Evolutionary conservation across 2,797 vertebrate genomes (phyloP).

Genomic region (Fundulus diaphanus): DNA sequence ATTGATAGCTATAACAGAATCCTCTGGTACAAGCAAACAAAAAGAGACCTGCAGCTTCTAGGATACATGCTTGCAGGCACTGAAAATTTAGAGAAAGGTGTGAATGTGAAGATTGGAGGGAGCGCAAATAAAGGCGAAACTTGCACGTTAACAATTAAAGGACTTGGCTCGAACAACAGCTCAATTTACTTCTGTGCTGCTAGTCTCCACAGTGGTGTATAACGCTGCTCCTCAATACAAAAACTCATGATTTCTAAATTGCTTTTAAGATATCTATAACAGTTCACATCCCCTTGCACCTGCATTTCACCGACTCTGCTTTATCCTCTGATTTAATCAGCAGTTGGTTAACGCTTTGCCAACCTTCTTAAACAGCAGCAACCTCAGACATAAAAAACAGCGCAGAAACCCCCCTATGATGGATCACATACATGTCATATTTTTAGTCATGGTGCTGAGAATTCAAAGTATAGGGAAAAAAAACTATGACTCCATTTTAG

Average conservation of each 20-base stretch:
- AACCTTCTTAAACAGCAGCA: neutral
- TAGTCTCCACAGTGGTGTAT: constrained; percentile 14
- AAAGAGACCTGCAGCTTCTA: constrained; percentile 5
- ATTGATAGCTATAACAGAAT: neutral
- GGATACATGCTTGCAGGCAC: neutral
- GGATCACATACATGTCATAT: constrained; percentile 1
- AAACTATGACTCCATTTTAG: neutral
- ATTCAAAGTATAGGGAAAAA: constrained; percentile 23
- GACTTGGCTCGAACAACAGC: neutral
- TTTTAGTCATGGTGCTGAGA: constrained; percentile 12
- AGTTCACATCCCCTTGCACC: constrained; percentile 14
- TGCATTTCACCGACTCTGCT: constrained; percentile 17
- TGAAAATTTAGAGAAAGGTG: neutral
- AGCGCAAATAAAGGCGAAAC: neutral
- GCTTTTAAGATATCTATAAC: neutral
- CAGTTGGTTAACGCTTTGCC: neutral
- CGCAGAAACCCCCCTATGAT: neutral
- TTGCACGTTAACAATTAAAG: constrained; percentile 9
- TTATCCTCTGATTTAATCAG: constrained; percentile 5
- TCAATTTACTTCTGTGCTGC: constrained; percentile 26
- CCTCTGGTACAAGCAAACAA: constrained; percentile 12
- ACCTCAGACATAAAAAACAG: neutral
- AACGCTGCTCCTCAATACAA: neutral
- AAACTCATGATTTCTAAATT: constrained; percentile 4
- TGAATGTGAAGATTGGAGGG: constrained; percentile 1